Conservation (phyloP, 2,797 vertebrate genomes). For the Sebastes hopkinsi region DNA sequence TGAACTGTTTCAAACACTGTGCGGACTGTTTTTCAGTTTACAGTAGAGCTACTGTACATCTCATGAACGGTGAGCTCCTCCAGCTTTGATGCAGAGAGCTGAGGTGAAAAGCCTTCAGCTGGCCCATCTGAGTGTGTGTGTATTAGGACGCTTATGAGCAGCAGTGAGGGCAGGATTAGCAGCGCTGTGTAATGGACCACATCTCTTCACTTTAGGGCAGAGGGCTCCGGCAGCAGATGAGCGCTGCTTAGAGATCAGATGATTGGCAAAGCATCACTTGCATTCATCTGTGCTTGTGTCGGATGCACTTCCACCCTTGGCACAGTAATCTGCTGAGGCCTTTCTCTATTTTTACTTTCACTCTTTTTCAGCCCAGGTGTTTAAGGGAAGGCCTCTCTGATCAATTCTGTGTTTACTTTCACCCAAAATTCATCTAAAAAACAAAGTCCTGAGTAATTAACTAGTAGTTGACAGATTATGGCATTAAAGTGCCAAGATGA, state of each 20-base stretch:
- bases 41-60: neutral
- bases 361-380: neutral
- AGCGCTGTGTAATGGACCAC: conserved; percentile 64
- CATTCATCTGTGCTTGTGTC: conserved; percentile 16
- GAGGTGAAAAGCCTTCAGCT: conserved; percentile 60
- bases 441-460: neutral
- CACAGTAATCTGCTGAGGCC: conserved; percentile 10
- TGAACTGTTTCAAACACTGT: neutral
- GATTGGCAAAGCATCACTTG: conserved; percentile 49
- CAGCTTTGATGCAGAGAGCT: conserved; percentile 12
- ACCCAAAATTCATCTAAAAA: neutral
- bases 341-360: conserved; percentile 14
- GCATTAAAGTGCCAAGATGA: neutral
- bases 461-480: neutral
- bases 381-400: neutral
- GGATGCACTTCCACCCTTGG: conserved; percentile 13
- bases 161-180: conserved; percentile 66
- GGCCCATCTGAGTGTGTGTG: conserved; percentile 42
- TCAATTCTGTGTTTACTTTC: neutral
- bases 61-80: neutral
- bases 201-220: conserved; percentile 55
- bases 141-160: conserved; percentile 59
- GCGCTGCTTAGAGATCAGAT: conserved; percentile 33
- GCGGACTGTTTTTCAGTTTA: neutral
- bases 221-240: conserved; percentile 50